Conservation (phyloP, 1,140 invertebrate genomes). For the Eueides isabella region DNA sequence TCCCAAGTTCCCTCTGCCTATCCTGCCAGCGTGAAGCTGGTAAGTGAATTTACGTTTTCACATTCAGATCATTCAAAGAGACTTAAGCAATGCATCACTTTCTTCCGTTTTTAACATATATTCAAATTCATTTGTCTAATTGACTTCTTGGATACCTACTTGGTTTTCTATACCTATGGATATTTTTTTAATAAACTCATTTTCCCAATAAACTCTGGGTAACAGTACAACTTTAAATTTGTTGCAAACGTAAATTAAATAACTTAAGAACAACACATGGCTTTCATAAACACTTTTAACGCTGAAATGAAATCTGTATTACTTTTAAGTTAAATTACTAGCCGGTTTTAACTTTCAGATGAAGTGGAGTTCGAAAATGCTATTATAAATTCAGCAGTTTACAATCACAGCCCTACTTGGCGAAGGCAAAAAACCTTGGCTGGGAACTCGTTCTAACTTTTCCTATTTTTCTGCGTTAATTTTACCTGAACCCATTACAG, state of each 20-base stretch:
- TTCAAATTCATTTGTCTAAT: too few relatives aligned
- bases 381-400: slow-evolving; percentile 82
- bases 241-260: not conserved
- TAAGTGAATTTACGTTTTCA: too few relatives aligned
- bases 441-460: slow-evolving; percentile 81
- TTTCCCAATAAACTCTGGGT: not conserved
- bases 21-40: too few relatives aligned
- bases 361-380: slow-evolving; percentile 79
- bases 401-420: slow-evolving; percentile 79
- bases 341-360: slow-evolving; percentile 75
- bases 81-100: too few relatives aligned
- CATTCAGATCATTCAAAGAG: too few relatives aligned
- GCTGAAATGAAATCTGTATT: slow-evolving; percentile 54
- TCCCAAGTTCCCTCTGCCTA: too few relatives aligned
- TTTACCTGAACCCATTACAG: slow-evolving; percentile 81
- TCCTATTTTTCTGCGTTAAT: slow-evolving; percentile 83
- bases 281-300: slow-evolving; percentile 29
- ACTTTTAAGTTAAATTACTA: slow-evolving; percentile 73
- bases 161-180: too few relatives aligned
- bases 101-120: too few relatives aligned
- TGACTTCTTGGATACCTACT: too few relatives aligned
- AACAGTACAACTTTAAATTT: not conserved
- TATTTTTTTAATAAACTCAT: not conserved
- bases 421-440: slow-evolving; percentile 73
- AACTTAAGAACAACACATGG: not conserved